These are phyloP conservation scores for Apodemia duryi DNA, from an alignment of 2,888 invertebrate genomes.

Conservation along the genomic window DNA sequence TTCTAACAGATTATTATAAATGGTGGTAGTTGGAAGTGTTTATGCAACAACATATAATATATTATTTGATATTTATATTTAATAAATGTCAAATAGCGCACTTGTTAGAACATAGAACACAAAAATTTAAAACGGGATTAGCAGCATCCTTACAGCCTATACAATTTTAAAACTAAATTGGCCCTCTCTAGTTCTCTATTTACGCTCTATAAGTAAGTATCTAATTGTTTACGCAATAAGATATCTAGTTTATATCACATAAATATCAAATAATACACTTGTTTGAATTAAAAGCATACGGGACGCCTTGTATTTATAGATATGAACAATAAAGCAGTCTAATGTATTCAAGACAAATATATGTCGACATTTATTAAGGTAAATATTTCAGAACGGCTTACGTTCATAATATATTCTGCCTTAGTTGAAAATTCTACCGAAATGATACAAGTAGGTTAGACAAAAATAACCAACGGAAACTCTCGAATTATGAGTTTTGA, in stretches of 20 bases:
- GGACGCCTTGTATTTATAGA: background rate
- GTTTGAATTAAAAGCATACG: background rate
- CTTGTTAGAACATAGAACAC: too few relatives aligned
- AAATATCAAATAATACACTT: background rate
- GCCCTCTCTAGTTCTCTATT: background rate
- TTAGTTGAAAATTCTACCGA: slow-evolving; percentile 23
- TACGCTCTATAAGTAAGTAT: too few relatives aligned
- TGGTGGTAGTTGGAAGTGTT: too few relatives aligned
- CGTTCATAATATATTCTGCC: slow-evolving; percentile 6
- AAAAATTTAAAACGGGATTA: too few relatives aligned
- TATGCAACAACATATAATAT: too few relatives aligned
- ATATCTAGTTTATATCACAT: background rate
- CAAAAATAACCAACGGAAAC: slow-evolving; percentile 71
- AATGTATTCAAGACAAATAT: background rate
- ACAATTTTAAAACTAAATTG: background rate
- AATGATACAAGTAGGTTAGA: slow-evolving; percentile 56
- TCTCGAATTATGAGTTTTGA: slow-evolving; percentile 74
- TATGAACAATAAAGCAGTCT: background rate
- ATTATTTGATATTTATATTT: too few relatives aligned
- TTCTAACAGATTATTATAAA: too few relatives aligned
- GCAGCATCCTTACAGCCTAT: too few relatives aligned
- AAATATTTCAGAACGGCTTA: slow-evolving; percentile 18
- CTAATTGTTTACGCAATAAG: background rate
- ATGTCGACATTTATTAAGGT: slow-evolving; percentile 19
- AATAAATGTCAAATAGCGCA: too few relatives aligned